Evolutionary conservation across 2,113 vertebrate genomes (phyloP), one percentile per base, ranked within the genome.

Genomic region (Cyanistes caeruleus): DNA sequence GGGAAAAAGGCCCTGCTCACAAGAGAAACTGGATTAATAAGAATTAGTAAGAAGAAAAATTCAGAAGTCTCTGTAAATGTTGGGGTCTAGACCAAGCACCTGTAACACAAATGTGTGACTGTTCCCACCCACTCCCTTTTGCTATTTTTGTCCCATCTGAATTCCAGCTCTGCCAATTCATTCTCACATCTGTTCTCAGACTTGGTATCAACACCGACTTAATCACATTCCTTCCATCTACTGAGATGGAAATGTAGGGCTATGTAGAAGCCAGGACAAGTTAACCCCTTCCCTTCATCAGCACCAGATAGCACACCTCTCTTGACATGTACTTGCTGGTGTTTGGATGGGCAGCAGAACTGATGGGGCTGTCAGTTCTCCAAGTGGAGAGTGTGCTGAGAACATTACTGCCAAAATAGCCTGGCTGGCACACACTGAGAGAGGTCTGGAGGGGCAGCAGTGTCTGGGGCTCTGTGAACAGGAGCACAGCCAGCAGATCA

Each of bases 111-210:
- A 90, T 63, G 59, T 91, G 39, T 89, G 90, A 86, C 85, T 59
- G 63, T 74, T 96, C 63, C 82, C 68, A 91, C 82, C 85, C 85
- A 90, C 85, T 96, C 93, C 28, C 16, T 89, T 88, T 88, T 88
- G 68, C 93, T 96, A 94, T 96, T 96, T 97, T 90, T 74, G 72
- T 95, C 87, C 86, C 39, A 46, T 85, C 39, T 88, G 87, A 95
- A 94, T 95, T 92, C 85, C 72, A 63, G 56, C 87, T 88, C 82
- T 84, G 87, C 85, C 88, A 95, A 88, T 95, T 93, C 90, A 75
- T 67, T 96, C 79, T 95, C 91, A 96, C 95, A 96, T 94, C 87
- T 94, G 92, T 88, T 95, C 87, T 93, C 72, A 94, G 85, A 59
- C 75, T 88, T 84, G 79, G 60, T 96, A 96, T 93, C 90, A 88